Percentiles rank a stretch among this genome's conserved stretches.
Conservation (phyloP, 2,888 invertebrate genomes). For the Rhagonycha fulva region DNA sequence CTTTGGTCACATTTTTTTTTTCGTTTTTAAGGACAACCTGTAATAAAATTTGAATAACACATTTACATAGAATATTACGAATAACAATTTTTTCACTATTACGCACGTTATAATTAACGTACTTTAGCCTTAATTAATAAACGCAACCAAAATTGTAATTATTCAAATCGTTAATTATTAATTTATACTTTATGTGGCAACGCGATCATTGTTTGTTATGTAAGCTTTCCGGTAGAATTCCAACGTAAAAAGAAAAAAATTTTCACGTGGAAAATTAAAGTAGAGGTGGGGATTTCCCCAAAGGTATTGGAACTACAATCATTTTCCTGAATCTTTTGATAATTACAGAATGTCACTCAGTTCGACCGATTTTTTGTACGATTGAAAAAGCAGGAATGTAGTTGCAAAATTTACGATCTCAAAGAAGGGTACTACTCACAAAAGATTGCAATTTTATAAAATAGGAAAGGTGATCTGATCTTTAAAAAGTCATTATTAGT, state of each 20-base stretch:
- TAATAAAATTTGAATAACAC: slow-evolving; percentile 14
- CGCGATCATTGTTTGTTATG: not conserved
- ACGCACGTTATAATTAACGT: not conserved
- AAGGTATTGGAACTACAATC: not conserved
- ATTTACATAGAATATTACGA: not conserved
- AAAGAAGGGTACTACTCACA: not conserved
- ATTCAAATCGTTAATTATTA: not conserved
- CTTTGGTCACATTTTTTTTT: slow-evolving; percentile 18
- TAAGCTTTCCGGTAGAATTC: not conserved
- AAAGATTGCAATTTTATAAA: slow-evolving; percentile 2
- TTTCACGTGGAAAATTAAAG: not conserved
- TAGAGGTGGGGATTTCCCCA: not conserved
- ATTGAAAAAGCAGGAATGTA: not conserved
- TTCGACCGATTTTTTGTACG: not conserved
- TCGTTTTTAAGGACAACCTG: slow-evolving; percentile 17
- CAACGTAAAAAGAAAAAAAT: not conserved
- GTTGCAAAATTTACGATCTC: not conserved
- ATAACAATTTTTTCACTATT: not conserved
- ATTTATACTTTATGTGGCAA: not conserved
- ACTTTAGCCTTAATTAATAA: not conserved
- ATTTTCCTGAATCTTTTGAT: not conserved
- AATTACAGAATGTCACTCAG: not conserved
- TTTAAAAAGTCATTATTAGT: slow-evolving; percentile 1
- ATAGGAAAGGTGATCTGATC: not conserved
- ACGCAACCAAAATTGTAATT: not conserved